Conservation (phyloP, 2,797 vertebrate species). For the Chelidonichthys spinosus region DNA sequence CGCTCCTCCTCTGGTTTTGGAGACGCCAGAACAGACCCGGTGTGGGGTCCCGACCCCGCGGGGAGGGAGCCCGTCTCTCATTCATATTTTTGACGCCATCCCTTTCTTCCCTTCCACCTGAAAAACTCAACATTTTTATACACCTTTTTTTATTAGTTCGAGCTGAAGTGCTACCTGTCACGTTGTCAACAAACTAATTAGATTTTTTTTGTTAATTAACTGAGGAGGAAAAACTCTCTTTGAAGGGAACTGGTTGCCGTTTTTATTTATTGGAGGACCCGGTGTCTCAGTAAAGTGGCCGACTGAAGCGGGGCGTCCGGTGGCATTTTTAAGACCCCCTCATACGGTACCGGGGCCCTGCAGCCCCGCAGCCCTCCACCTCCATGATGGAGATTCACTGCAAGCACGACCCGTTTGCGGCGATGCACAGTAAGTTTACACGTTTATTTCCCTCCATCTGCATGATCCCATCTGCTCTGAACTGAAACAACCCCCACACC, state of each 20-base stretch:
- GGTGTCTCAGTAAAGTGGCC: conserved; percentile 33
- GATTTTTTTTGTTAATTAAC: conserved; percentile 11
- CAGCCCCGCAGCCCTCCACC: conserved; percentile 41
- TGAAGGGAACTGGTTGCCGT: conserved; percentile 34
- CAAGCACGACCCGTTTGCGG: conserved; percentile 99
- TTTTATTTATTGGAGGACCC: conserved; percentile 49
- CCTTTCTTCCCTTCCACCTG: conserved; percentile 3
- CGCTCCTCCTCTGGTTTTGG: conserved; percentile 65
- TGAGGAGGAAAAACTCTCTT: conserved; percentile 7
- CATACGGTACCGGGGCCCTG: conserved; percentile 49
- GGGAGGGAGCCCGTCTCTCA: conserved; percentile 60
- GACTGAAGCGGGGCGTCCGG: conserved; percentile 51
- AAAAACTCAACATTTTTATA: conserved; percentile 8
- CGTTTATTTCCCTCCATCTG: conserved; percentile 38
- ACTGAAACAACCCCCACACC: conserved; percentile 10
- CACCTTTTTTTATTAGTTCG: not conserved
- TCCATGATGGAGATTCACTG: conserved; percentile 98
- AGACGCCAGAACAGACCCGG: conserved; percentile 58
- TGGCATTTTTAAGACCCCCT: conserved; percentile 57
- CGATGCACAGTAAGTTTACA: conserved; percentile 97
- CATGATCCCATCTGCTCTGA: conserved; percentile 36
- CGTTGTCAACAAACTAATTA: not conserved
- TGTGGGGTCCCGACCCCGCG: conserved; percentile 62
- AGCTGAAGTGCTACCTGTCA: conserved; percentile 4
- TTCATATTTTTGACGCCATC: conserved; percentile 37